Evolutionary conservation across 2,888 invertebrate species (phyloP), one percentile per base, ranked within the genome.

Genomic region (Agrotis puta): DNA sequence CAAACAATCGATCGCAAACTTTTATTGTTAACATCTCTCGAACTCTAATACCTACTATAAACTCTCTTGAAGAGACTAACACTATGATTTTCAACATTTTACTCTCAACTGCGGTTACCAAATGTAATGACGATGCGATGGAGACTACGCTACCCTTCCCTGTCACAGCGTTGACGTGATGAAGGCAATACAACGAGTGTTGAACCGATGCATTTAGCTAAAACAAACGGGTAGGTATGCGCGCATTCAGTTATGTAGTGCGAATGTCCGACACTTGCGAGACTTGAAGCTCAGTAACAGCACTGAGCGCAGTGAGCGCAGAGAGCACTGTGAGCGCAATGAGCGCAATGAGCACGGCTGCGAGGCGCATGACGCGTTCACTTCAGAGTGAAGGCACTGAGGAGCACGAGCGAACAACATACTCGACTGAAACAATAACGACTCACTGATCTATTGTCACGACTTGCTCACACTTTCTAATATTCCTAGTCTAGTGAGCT

Each of bases 341-440:
- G 33, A 33, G 56, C 56, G 27, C 6, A 14, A 13, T 4, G 20
- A 24, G 64, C 64, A 27, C 47, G 16, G 53, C 27, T n/a, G 14
- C 22, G 54, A 58, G 65, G 79, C 64, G 75, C 85, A 75, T 74
- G 75, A 78, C 80, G 87, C 88, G 84, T 88, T 89, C 89, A 90
- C 89, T 91, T 87, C 68, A 77, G 85, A 90, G 91, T 92, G 92
- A 90, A 93, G 91, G 92, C 92, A 92, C 91, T 91, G 85, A 88
- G 88, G 87, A 90, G 91, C 89, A 90, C 89, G 89, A 89, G 88
- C 84, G 82, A 89, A 88, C 88, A 81, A 85, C 84, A 86, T 85
- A 88, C 88, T 90, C 89, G 87, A 89, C 89, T 89, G 88, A 90
- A 89, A 91, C 87, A 89, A 90, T 88, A 90, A 87, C 87, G 88